Base-by-base conservation (phyloP, 2,888 invertebrate genomes). In the Leucania comma region DNA sequence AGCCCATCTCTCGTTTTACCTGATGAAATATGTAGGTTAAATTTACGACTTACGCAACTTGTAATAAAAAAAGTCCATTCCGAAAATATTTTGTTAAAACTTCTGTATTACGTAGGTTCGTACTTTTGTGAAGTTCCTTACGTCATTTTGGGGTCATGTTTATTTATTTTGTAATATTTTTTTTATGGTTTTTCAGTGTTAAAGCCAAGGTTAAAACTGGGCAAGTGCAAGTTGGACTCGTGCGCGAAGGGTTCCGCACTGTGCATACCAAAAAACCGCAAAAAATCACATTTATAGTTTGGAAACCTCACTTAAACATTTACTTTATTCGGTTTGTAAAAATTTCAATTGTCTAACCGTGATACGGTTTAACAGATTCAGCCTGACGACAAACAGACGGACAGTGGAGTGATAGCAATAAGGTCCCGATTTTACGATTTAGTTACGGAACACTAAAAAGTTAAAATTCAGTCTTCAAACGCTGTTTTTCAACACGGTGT, bases 11-110 rank as follows among this genome's bases (percentile, higher is more conserved):
- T 71, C 63, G 80, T 68, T 82, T 75, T 75, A 69, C 72, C 69
- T 75, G 75, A 81, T 82, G 83, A 81, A 82, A 82, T 81, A 82
- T 82, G 83, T 82, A 81, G 70, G 59, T 65, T 75, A 75, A 68
- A 81, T 82, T 81, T 81, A 79, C 68, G 83, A 80, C 67, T 80
- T 82, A 79, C 72, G 72, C 67, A 79, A 79, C 64, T 72, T 56
- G 68, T 82, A 74, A 82, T 80, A 79, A 74, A 81, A 75, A 74
- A 79, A 70, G 64, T 65, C 61, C 67, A 79, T 78, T 68, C 58
- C 56, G 68, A 81, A 72, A 72, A 77, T 69, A 72, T 75, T 78
- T 75, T 80, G 68, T 69, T 70, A 51, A 74, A 80, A 73, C 75
- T 82, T 78, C 65, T 72, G 51, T 67, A 38, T 72, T 63, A 65